Conservation (phyloP, 2,113 vertebrate species). For the Setophaga kirtlandii region DNA sequence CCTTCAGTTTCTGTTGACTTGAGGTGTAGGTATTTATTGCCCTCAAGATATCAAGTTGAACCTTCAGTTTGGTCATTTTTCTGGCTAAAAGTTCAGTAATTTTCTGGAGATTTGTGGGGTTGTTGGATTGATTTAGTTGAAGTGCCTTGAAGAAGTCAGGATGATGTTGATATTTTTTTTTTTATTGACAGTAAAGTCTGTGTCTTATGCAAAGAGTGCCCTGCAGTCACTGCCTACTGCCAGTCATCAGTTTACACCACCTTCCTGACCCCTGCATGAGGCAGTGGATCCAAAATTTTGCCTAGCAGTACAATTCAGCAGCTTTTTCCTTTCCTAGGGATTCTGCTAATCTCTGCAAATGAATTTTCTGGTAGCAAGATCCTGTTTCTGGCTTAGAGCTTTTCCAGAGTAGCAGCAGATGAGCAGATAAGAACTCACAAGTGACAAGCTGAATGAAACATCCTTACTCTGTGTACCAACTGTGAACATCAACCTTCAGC, state of each 20-base stretch:
- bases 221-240: neutral
- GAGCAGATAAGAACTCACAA: neutral
- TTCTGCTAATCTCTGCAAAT: neutral
- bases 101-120: neutral
- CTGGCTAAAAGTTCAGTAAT: neutral
- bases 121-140: neutral
- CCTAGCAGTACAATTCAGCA: neutral
- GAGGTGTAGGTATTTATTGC: neutral
- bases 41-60: neutral
- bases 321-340: neutral
- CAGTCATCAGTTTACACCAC: neutral
- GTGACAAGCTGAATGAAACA: neutral
- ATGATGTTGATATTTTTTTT: neutral
- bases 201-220: neutral
- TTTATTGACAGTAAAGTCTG: neutral
- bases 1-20: neutral
- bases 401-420: neutral
- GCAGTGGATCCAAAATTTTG: neutral
- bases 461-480: neutral
- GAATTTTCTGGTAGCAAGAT: neutral
- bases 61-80: neutral
- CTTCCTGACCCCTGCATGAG: neutral
- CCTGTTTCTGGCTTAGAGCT: neutral
- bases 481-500: neutral
- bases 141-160: neutral